Conservation (phyloP, 2,888 invertebrate genomes). For the Epistrophe grossulariae region DNA sequence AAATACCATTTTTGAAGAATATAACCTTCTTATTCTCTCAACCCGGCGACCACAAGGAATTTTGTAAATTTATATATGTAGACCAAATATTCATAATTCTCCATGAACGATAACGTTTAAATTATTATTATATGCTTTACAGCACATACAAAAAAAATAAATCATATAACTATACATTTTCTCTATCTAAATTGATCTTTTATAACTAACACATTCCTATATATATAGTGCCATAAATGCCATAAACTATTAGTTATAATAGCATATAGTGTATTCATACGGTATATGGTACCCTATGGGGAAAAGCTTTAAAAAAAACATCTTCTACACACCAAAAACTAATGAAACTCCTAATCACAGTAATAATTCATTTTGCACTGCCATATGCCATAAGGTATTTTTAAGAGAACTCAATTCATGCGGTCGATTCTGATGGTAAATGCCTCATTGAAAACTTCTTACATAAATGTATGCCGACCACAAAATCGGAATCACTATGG, state of each 20-base stretch:
- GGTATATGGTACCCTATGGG: constrained; percentile 20
- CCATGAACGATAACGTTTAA: neutral
- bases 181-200: constrained; percentile 40
- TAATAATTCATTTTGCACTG: constrained; percentile 57
- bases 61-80: too few species aligned
- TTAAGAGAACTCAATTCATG: constrained; percentile 47
- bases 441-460: constrained; percentile 37
- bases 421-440: constrained; percentile 23
- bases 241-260: constrained; percentile 37
- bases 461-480: constrained; percentile 41
- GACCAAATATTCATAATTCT: neutral
- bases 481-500: constrained; percentile 58
- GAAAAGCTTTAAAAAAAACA: constrained; percentile 22
- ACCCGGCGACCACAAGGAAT: neutral
- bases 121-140: constrained; percentile 12
- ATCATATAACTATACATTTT: constrained; percentile 17
- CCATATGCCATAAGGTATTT: constrained; percentile 50
- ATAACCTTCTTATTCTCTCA: neutral
- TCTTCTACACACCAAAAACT: constrained; percentile 23
- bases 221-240: neutral
- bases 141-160: constrained; percentile 3
- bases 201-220: constrained; percentile 5
- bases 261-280: neutral
- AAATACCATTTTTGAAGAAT: neutral
- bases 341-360: constrained; percentile 57